Percentiles rank a stretch among this genome's conserved stretches.
Evolutionary conservation across 1,140 invertebrate species (phyloP).

Genomic region (Heterodera carotae): DNA sequence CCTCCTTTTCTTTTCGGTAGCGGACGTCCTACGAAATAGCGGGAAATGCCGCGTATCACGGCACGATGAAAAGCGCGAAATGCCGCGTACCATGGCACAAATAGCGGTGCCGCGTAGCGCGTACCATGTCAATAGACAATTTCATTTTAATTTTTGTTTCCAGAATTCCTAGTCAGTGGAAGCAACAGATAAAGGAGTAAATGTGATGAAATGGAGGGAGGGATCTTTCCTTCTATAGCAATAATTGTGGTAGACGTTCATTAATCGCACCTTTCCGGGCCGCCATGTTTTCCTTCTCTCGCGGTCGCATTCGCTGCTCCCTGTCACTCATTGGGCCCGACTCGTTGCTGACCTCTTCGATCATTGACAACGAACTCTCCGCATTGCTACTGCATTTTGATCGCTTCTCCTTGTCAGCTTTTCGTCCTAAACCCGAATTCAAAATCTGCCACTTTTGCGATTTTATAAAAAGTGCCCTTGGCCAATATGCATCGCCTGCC

Average conservation of each 20-base stretch:
- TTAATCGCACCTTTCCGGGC: slow-evolving; percentile 7
- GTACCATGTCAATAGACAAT: no score
- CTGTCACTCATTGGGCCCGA: slow-evolving; percentile 26
- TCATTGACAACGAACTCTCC: slow-evolving; percentile 29
- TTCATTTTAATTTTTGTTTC: not conserved
- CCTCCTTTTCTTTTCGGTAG: no score
- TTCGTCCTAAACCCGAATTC: no score
- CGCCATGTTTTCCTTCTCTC: slow-evolving; percentile 28
- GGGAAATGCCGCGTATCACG: no score
- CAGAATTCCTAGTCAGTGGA: not conserved
- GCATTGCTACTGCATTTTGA: not conserved
- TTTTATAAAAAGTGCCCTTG: not conserved
- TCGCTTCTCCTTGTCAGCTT: slow-evolving; percentile 25
- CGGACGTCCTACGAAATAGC: no score
- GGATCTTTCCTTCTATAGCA: no score
- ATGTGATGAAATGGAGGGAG: no score
- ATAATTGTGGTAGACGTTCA: no score
- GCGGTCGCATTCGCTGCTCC: slow-evolving; percentile 16
- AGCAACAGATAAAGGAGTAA: not conserved
- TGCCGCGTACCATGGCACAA: no score
- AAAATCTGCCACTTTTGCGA: not conserved
- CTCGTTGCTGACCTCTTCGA: slow-evolving; percentile 28
- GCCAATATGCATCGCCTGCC: no score
- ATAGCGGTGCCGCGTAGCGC: no score
- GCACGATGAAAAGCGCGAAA: no score